Evolutionary conservation across 2,113 vertebrate genomes (phyloP).

Genomic region (Parotia lawesii): DNA sequence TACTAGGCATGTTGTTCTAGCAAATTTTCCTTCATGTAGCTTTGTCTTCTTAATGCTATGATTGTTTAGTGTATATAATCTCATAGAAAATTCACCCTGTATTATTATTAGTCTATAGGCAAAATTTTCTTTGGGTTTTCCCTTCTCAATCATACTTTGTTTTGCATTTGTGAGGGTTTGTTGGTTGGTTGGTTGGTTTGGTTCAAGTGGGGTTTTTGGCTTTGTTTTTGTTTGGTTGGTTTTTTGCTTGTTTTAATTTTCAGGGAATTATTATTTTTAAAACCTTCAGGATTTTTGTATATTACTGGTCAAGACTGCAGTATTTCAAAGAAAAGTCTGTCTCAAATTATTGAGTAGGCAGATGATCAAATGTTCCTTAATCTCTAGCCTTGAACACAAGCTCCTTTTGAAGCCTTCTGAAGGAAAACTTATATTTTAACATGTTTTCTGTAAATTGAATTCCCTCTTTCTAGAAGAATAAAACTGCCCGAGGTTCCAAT

Average conservation of each 20-base stretch:
- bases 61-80: not conserved
- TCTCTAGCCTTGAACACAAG: not conserved
- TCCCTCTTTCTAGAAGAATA: not conserved
- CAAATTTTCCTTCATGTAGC: not conserved
- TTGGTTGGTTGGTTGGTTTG: not conserved
- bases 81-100: not conserved
- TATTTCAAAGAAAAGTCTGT: not conserved
- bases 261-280: not conserved
- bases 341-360: not conserved
- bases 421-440: not conserved
- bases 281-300: not conserved
- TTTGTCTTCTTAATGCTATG: not conserved
- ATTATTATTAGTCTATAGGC: not conserved
- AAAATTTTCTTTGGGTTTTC: not conserved
- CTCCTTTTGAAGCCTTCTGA: not conserved
- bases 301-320: not conserved
- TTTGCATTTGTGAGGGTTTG: not conserved
- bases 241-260: not conserved
- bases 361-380: not conserved
- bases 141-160: not conserved
- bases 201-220: accelerated
- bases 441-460: not conserved
- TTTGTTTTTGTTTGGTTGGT: not conserved
- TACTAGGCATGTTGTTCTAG: not conserved
- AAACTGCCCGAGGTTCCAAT: not conserved